Conservation (phyloP, 2,888 invertebrate genomes). For the Apantesis nais region DNA sequence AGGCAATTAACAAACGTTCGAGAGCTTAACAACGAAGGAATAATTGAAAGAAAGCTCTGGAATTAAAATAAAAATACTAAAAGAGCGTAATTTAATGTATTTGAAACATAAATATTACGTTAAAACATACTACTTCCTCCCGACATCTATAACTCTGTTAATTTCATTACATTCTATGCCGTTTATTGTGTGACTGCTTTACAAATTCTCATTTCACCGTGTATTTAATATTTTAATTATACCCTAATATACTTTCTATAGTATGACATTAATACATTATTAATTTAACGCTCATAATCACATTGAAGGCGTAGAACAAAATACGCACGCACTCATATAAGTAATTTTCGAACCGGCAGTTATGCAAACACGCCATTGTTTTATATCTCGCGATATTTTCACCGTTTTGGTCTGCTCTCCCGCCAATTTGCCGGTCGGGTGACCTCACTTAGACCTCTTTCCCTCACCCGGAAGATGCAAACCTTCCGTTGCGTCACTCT, state of each 20-base stretch:
- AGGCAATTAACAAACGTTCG: neutral
- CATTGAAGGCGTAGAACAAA: slow-evolving; percentile 20
- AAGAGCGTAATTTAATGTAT: neutral
- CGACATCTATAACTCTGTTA: neutral
- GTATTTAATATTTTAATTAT: slow-evolving; percentile 11
- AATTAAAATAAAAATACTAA: neutral
- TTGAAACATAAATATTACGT: neutral
- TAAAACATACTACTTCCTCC: neutral
- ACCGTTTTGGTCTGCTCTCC: slow-evolving; percentile 61
- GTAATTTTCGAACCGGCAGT: slow-evolving; percentile 47
- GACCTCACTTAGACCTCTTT: slow-evolving; percentile 36
- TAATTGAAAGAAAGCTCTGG: neutral
- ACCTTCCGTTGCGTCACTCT: slow-evolving; percentile 40
- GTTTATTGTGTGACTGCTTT: neutral
- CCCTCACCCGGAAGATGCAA: slow-evolving; percentile 49
- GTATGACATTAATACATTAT: slow-evolving; percentile 10
- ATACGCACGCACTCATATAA: slow-evolving; percentile 39
- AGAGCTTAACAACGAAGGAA: neutral
- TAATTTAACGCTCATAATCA: slow-evolving; percentile 14
- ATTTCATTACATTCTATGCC: neutral
- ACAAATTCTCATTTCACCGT: slow-evolving; percentile 1
- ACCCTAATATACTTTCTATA: slow-evolving; percentile 7
- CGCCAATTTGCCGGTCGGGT: slow-evolving; percentile 65
- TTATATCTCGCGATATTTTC: slow-evolving; percentile 52
- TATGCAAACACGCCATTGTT: slow-evolving; percentile 51